phyloP scores from a whole-genome alignment of 1,140 invertebrate genomes.

The Acyrthosiphon pisum region DNA sequence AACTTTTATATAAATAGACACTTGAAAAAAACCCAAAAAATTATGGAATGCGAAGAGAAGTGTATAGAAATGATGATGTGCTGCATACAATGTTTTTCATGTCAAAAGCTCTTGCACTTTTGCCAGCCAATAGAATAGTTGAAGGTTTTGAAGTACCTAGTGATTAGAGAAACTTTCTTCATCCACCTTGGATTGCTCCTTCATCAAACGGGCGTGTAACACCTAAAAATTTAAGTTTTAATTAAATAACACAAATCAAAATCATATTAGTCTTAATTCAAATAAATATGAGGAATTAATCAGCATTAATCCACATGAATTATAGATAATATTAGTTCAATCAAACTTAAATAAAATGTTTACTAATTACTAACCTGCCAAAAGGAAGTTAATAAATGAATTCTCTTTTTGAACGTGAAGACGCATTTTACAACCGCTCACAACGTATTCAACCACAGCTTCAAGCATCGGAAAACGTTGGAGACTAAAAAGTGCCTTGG shows the following conservation, averaged over 20 bases:
- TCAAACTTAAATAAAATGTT: neutral
- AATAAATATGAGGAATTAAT: neutral
- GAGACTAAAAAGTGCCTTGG: conserved; percentile 57
- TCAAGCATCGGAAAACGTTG: conserved; percentile 71
- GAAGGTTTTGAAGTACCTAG: too few relatives aligned
- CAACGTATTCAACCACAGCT: conserved; percentile 61
- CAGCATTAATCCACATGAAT: too few relatives aligned
- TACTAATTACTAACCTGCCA: conserved; percentile 70
- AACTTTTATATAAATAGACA: too few relatives aligned
- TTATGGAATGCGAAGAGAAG: too few relatives aligned
- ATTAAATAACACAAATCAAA: neutral
- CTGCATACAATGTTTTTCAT: too few relatives aligned
- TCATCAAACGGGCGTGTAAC: conserved; percentile 87
- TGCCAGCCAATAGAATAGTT: too few relatives aligned
- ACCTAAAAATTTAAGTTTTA: conserved; percentile 65
- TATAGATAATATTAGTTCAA: neutral
- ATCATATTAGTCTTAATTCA: neutral
- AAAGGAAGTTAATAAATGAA: conserved; percentile 91
- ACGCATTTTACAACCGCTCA: conserved; percentile 71
- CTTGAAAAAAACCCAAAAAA: too few relatives aligned
- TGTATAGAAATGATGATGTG: too few relatives aligned
- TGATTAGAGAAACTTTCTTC: too few relatives aligned
- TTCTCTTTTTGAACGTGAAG: conserved; percentile 95
- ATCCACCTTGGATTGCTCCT: conserved; percentile 75
- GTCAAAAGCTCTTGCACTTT: too few relatives aligned